phyloP scores from a whole-genome alignment of 2,888 invertebrate genomes.

The Platycnemis pennipes region DNA sequence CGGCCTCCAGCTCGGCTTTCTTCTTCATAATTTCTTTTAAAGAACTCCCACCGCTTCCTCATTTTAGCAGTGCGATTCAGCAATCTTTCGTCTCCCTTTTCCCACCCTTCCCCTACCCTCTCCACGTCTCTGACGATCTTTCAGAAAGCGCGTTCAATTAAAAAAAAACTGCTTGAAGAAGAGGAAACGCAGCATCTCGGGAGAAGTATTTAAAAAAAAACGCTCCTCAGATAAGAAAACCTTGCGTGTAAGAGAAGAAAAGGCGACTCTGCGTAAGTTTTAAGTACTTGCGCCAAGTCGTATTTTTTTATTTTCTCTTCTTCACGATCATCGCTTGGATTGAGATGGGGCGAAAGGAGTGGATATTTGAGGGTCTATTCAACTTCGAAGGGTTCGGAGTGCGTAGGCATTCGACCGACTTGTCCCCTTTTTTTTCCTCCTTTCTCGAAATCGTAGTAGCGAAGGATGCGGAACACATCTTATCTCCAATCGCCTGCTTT shows the following conservation, averaged over 20 bases:
- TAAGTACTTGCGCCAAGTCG: background rate
- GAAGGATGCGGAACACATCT: slow-evolving; percentile 41
- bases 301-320: background rate
- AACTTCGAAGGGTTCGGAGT: background rate
- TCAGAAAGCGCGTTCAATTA: background rate
- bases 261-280: slow-evolving; percentile 7
- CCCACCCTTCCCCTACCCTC: background rate
- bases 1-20: background rate
- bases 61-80: slow-evolving; percentile 23
- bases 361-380: background rate
- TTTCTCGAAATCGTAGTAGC: background rate
- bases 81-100: background rate
- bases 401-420: background rate
- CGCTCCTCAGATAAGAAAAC: background rate
- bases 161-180: background rate
- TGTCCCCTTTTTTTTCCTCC: background rate
- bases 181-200: background rate
- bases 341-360: background rate
- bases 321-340: background rate
- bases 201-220: background rate
- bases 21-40: background rate
- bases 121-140: background rate
- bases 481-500: slow-evolving; percentile 31
- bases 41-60: slow-evolving; percentile 4
- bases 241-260: background rate